Conservation (phyloP, 2,888 invertebrate species). For the Chrysomela aeneicollis region DNA sequence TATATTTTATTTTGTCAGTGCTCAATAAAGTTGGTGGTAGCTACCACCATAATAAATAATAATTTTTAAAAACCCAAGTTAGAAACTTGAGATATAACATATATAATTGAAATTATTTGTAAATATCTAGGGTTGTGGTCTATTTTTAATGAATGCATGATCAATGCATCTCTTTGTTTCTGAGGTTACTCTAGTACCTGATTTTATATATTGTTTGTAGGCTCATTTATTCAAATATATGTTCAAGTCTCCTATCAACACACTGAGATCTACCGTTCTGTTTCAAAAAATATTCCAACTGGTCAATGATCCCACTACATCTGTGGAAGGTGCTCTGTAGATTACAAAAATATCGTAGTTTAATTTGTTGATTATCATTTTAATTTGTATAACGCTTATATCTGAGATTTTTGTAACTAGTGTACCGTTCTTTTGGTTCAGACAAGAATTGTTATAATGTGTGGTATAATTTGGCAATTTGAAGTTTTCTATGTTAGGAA, state of each 20-base stretch:
- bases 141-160: constrained; percentile 2
- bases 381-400: neutral
- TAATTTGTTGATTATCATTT: neutral
- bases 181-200: neutral
- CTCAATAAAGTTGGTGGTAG: too few relatives aligned
- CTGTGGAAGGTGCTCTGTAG: neutral
- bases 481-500: neutral
- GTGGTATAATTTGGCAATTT: neutral
- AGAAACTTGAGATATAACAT: too few relatives aligned
- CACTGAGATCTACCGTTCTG: neutral
- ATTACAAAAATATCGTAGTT: neutral
- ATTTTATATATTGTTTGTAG: constrained; percentile 4
- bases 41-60: too few relatives aligned
- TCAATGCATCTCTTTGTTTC: constrained; percentile 4
- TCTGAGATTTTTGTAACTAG: neutral
- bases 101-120: neutral
- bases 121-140: neutral
- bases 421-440: neutral
- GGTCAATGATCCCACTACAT: neutral
- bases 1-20: too few relatives aligned
- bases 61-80: too few relatives aligned
- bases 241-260: neutral
- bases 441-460: neutral
- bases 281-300: neutral
- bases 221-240: neutral